Conservation (phyloP, 2,113 vertebrate genomes). For the Benitochromis conjunctus region DNA sequence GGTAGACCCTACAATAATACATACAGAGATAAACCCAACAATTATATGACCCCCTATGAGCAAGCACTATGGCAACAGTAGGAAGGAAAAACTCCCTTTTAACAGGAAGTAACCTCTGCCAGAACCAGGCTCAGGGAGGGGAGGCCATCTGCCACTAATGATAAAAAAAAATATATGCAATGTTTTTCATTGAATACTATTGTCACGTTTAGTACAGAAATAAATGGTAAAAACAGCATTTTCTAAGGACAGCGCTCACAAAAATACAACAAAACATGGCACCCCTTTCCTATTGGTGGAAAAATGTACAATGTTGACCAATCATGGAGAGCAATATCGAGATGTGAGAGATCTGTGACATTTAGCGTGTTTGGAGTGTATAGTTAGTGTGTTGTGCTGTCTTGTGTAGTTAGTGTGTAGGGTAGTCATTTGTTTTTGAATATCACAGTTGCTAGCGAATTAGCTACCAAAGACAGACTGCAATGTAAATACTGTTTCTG, state of each 20-base stretch:
- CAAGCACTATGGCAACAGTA: neutral
- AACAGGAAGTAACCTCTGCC: neutral
- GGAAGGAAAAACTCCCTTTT: neutral
- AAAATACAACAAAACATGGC: neutral
- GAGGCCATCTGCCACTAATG: neutral
- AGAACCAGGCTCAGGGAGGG: neutral
- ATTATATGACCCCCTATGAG: neutral
- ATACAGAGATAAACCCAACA: neutral
- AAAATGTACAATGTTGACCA: neutral
- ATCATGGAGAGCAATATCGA: neutral
- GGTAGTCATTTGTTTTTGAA: neutral
- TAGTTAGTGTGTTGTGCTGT: neutral
- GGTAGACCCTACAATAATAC: neutral
- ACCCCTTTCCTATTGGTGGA: neutral
- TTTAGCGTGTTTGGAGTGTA: neutral
- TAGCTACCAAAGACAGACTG: neutral
- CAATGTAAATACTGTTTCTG: neutral
- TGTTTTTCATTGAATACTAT: neutral
- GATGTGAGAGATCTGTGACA: neutral
- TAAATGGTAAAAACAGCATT: neutral
- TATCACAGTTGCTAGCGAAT: neutral
- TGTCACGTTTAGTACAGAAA: fast-evolving
- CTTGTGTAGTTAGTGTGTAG: neutral
- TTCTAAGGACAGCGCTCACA: neutral
- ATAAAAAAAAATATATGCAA: fast-evolving